Base-by-base conservation (phyloP, 2,113 vertebrate genomes). In the Nycticebus coucang region DNA sequence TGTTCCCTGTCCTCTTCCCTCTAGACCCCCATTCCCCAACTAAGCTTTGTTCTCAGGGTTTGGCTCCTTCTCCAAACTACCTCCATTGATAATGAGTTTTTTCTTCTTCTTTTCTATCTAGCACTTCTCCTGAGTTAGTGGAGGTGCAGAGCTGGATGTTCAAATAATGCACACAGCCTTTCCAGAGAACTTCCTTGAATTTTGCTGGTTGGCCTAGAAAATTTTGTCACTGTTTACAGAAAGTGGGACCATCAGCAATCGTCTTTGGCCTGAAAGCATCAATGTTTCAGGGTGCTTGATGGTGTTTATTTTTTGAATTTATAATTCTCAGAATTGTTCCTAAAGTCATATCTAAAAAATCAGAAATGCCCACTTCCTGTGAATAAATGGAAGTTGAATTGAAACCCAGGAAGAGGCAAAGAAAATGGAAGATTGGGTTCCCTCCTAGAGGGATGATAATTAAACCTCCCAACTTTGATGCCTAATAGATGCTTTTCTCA, bases 301-400 rank as follows among this genome's bases (percentile, higher is more conserved):
- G 71, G 57, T 26, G 12, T 30, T 60, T 55, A 57, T 37, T 87
- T 96, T 84, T 72, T 60, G 87, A 89, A 87, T 72, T 41, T 77
- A 10, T 82, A 37, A 80, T 91, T 77, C 53, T 13, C 64, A 87
- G 55, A 86, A 86, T 74, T 75, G 15, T 64, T 18, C 75, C 15
- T 72, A 57, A 91, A 87, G 87, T 87, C 45, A 28, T 33, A 89
- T 66, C 53, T 96, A 69, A 94, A 91, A 50, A 91, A 35, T 88
- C 8, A 75, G 83, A 93, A 68, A 18, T 22, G 21, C 19, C 30
- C 30, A 19, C 82, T 50, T 85, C 69, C 7, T 75, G 59, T 84
- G 69, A 84, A 66, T 68, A 94, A 68, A 69, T 71, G 64, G 71
- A 90, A 81, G 69, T 62, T 35, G 83, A 94, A 72, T 18, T 89